Conservation (phyloP, 2,888 invertebrate genomes). For the Trichogramma dendrolimi region DNA sequence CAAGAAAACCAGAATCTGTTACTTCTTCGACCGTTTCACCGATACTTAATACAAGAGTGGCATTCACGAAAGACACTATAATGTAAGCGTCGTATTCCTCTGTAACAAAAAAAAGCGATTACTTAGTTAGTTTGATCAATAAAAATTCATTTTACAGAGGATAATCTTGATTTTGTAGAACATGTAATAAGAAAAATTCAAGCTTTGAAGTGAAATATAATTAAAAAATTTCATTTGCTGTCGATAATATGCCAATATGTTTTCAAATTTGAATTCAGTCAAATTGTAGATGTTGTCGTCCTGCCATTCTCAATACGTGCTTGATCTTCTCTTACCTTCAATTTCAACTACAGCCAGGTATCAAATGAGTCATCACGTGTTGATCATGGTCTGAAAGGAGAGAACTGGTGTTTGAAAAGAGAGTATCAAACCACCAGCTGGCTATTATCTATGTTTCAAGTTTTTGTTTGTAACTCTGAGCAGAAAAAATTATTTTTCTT, state of each 20-base stretch:
- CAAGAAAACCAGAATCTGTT: slow-evolving; percentile 97
- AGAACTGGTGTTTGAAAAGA: slow-evolving; percentile 85
- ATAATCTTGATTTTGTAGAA: background rate
- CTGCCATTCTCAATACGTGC: slow-evolving; percentile 31
- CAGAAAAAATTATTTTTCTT: slow-evolving; percentile 29
- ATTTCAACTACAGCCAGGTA: slow-evolving; percentile 39
- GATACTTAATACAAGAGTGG: slow-evolving; percentile 96
- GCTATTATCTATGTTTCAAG: slow-evolving; percentile 42
- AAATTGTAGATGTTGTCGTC: slow-evolving; percentile 32
- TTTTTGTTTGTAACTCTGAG: slow-evolving; percentile 5
- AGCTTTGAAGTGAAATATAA: background rate
- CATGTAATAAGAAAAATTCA: too few relatives aligned
- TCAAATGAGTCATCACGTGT: slow-evolving; percentile 46
- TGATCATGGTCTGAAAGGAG: slow-evolving; percentile 73
- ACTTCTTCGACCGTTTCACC: slow-evolving; percentile 99
- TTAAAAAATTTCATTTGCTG: background rate
- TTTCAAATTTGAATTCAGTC: background rate
- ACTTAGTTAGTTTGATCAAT: slow-evolving; percentile 25
- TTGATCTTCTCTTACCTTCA: slow-evolving; percentile 32
- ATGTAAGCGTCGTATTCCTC: slow-evolving; percentile 99
- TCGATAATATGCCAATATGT: background rate
- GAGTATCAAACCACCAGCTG: slow-evolving; percentile 61
- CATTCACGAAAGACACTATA: slow-evolving; percentile 98
- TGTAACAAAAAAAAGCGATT: slow-evolving; percentile 66
- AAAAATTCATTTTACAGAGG: background rate